Evolutionary conservation across 2,888 invertebrate genomes (phyloP).

Genomic region (Diplolepis rosae): DNA sequence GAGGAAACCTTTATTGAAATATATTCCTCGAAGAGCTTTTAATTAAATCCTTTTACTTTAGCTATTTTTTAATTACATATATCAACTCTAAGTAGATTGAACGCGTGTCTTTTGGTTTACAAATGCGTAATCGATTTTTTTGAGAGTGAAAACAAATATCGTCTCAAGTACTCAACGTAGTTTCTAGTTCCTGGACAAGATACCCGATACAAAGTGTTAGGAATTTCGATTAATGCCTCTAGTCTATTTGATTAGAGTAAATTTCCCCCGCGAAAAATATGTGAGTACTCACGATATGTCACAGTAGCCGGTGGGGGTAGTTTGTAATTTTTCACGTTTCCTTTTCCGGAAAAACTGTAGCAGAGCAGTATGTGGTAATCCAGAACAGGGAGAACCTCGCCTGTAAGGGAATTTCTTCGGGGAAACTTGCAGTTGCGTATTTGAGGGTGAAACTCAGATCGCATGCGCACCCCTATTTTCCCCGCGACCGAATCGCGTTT

Average conservation of each 20-base stretch:
- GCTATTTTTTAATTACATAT: neutral
- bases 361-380: conserved; percentile 50
- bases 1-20: conserved; percentile 20
- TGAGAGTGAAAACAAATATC: neutral
- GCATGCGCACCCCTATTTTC: conserved; percentile 45
- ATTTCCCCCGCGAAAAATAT: neutral
- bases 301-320: conserved; percentile 37
- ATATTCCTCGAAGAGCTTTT: conserved; percentile 10
- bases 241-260: neutral
- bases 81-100: neutral
- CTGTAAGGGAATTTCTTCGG: conserved; percentile 58
- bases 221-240: neutral
- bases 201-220: neutral
- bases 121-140: conserved; percentile 3
- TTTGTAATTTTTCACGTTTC: conserved; percentile 42
- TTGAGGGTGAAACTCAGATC: conserved; percentile 36
- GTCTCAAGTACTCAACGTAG: neutral
- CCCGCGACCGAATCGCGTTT: too few species aligned
- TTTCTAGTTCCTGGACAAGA: neutral
- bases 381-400: conserved; percentile 61
- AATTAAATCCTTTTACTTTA: neutral
- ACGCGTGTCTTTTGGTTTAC: neutral
- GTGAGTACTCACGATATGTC: conserved; percentile 57
- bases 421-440: conserved; percentile 62
- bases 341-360: conserved; percentile 47